Conservation (phyloP, 2,113 vertebrate genomes). For the Ictalurus punctatus region DNA sequence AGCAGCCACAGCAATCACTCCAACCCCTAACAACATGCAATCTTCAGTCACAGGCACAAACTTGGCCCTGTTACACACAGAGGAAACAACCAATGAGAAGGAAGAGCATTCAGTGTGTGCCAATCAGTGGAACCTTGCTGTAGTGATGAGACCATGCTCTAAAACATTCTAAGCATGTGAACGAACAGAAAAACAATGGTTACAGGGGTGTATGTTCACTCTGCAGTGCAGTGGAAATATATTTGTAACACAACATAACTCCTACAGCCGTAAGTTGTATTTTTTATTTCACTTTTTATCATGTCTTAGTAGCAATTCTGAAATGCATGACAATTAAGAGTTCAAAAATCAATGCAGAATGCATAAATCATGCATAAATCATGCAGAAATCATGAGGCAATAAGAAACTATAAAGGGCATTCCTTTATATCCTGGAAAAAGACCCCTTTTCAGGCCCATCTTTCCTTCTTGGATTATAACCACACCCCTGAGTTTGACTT, state of each 20-base stretch:
- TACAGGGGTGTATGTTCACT: background rate
- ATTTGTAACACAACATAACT: background rate
- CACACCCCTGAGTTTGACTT: background rate
- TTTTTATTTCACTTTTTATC: background rate
- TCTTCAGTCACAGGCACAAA: conserved; percentile 90
- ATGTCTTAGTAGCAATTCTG: background rate
- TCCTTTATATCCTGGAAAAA: background rate
- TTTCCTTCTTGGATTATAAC: background rate
- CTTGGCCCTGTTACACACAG: conserved; percentile 75
- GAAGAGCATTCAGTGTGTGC: background rate
- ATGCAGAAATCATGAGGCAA: background rate
- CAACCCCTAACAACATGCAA: conserved; percentile 87
- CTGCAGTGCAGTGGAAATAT: background rate
- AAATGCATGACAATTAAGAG: background rate
- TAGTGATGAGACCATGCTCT: background rate
- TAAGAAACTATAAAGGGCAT: background rate
- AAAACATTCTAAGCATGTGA: background rate
- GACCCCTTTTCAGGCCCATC: background rate
- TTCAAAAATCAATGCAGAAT: background rate
- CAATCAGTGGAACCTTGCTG: background rate
- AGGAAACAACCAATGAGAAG: conserved; percentile 27
- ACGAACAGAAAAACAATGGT: background rate
- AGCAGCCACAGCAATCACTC: conserved; percentile 82
- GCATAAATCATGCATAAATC: background rate
- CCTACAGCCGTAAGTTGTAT: background rate